phyloP scores from a whole-genome alignment of 2,113 vertebrate genomes.

The Sturnus vulgaris region DNA sequence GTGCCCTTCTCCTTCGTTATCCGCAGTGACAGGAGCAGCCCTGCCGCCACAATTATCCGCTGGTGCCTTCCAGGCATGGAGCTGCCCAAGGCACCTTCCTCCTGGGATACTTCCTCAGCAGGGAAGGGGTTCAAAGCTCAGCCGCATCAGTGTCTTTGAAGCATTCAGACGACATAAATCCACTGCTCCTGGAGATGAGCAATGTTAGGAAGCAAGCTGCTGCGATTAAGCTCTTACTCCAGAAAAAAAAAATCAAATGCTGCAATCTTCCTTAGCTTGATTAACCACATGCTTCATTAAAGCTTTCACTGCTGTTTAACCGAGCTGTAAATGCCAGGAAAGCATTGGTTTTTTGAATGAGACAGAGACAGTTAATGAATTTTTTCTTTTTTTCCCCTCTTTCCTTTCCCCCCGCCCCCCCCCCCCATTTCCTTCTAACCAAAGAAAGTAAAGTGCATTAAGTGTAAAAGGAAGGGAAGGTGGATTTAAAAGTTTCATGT shows the following conservation, averaged over 20 bases:
- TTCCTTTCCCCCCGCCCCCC: no score
- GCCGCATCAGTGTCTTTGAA: background rate
- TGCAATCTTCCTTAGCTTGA: background rate
- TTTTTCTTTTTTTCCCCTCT: fast-evolving
- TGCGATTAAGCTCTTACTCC: background rate
- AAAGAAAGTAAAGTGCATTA: background rate
- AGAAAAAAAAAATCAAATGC: background rate
- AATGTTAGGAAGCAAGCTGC: background rate
- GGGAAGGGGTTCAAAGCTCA: slow-evolving; percentile 45
- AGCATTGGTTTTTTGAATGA: background rate
- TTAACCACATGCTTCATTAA: slow-evolving; percentile 44
- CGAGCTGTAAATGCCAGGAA: background rate
- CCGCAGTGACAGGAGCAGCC: background rate
- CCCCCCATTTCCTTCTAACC: background rate
- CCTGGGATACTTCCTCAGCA: background rate
- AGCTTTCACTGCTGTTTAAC: background rate
- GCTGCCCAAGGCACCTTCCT: background rate
- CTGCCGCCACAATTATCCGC: background rate
- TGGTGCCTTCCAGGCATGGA: background rate
- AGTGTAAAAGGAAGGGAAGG: background rate
- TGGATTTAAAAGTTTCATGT: background rate
- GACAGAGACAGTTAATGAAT: background rate
- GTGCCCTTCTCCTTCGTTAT: background rate
- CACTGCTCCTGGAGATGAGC: background rate
- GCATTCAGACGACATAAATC: background rate